These are phyloP conservation scores for Chrysolina oricalcia DNA, from an alignment of 2,888 invertebrate species.

Conservation along the genomic window DNA sequence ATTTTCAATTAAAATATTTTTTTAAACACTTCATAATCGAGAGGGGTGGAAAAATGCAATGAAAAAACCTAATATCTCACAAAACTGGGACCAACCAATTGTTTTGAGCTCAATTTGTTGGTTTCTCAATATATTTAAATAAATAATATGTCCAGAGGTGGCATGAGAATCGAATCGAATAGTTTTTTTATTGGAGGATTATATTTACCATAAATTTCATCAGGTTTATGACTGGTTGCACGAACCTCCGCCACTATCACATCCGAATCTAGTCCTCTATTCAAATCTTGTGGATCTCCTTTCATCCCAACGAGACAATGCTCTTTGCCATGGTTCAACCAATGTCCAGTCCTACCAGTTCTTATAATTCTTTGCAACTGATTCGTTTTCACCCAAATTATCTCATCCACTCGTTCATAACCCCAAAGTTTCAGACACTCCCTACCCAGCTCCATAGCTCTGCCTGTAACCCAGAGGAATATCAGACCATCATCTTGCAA, in stretches of 20 bases:
- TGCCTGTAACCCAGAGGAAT: constrained; percentile 98
- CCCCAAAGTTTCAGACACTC: constrained; percentile 98
- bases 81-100: too few relatives aligned
- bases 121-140: not conserved
- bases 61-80: too few relatives aligned
- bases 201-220: constrained; percentile 96
- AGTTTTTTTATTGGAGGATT: not conserved
- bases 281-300: constrained; percentile 92
- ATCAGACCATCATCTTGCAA: constrained; percentile 96
- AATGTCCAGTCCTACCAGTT: constrained; percentile 97
- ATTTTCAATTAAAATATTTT: too few relatives aligned
- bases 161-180: not conserved
- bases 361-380: constrained; percentile 97
- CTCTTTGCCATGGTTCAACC: constrained; percentile 99
- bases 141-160: too few relatives aligned
- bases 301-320: constrained; percentile 98
- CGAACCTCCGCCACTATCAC: constrained; percentile 98
- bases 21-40: too few relatives aligned
- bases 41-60: too few relatives aligned
- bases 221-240: constrained; percentile 98
- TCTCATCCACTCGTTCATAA: constrained; percentile 95
- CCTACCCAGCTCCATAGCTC: constrained; percentile 96
- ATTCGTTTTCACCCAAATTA: constrained; percentile 99
- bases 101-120: too few relatives aligned
- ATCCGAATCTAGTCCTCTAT: constrained; percentile 96